Evolutionary conservation across 1,140 invertebrate genomes (phyloP).

Genomic region (Anagrus nilaparvatae): DNA sequence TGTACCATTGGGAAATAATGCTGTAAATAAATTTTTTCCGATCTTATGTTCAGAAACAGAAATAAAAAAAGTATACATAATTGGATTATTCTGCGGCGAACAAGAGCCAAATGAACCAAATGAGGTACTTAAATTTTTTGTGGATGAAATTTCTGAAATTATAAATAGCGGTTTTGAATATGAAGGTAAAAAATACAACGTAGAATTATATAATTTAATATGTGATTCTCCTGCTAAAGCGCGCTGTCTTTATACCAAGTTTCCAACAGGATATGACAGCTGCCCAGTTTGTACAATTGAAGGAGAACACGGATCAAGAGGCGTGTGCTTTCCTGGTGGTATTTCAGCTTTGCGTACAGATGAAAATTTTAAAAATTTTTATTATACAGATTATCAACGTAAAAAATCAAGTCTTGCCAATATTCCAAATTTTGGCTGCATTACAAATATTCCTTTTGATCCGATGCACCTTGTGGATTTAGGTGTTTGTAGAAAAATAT

Average conservation of each 20-base stretch:
- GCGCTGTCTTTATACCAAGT: slow-evolving; percentile 28
- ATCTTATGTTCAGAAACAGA: slow-evolving; percentile 19
- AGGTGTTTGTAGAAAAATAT: slow-evolving; percentile 1
- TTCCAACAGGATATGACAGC: slow-evolving; percentile 27
- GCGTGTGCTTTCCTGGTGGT: slow-evolving; percentile 18
- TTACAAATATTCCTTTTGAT: slow-evolving; percentile 8
- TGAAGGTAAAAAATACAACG: slow-evolving; percentile 9
- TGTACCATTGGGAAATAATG: slow-evolving; percentile 12
- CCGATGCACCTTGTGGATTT: slow-evolving; percentile 15
- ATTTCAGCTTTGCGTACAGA: neutral
- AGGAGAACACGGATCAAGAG: slow-evolving; percentile 16
- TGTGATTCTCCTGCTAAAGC: slow-evolving; percentile 35
- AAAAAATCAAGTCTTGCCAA: neutral
- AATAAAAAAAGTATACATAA: slow-evolving; percentile 14
- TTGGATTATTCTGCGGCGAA: slow-evolving; percentile 17
- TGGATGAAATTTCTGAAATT: slow-evolving; percentile 16
- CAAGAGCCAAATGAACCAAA: slow-evolving; percentile 15
- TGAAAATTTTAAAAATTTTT: neutral
- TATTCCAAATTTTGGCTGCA: slow-evolving; percentile 9
- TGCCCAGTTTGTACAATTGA: slow-evolving; percentile 30
- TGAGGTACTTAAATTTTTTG: slow-evolving; percentile 17
- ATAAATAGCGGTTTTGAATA: slow-evolving; percentile 11
- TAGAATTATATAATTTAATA: slow-evolving; percentile 15
- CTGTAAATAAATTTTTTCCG: slow-evolving; percentile 18
- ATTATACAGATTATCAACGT: slow-evolving; percentile 2